These are phyloP conservation scores for Anguilla rostrata DNA, from an alignment of 2,113 vertebrate species.

Conservation along the genomic window DNA sequence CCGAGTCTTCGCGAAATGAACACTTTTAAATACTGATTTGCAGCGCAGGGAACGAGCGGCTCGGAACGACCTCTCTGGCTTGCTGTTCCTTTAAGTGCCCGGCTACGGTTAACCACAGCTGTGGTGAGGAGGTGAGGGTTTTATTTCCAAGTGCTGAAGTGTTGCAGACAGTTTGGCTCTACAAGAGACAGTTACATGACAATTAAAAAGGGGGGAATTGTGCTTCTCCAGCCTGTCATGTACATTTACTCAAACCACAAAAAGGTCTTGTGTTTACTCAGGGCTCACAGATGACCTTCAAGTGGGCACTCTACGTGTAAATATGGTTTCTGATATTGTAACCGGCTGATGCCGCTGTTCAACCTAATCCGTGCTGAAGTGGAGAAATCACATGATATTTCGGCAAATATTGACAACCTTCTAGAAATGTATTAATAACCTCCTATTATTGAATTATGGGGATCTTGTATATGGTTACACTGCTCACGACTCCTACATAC, in stretches of 20 bases:
- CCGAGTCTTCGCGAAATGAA: not conserved
- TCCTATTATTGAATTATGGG: slow-evolving; percentile 33
- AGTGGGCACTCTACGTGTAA: slow-evolving; percentile 58
- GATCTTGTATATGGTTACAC: slow-evolving; percentile 22
- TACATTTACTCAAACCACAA: slow-evolving; percentile 70
- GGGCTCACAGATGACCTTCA: slow-evolving; percentile 63
- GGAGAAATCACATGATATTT: slow-evolving; percentile 64
- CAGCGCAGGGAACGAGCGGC: not conserved
- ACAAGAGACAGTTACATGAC: slow-evolving; percentile 68
- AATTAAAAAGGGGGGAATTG: slow-evolving; percentile 65
- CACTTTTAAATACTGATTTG: not conserved
- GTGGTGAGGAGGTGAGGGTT: slow-evolving; percentile 53
- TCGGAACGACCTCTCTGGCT: not conserved
- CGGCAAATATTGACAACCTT: slow-evolving; percentile 51
- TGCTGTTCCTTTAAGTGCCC: slow-evolving; percentile 17
- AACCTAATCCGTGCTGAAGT: slow-evolving; percentile 45
- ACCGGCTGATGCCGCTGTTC: slow-evolving; percentile 48
- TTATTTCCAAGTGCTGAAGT: slow-evolving; percentile 59
- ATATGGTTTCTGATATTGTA: slow-evolving; percentile 59
- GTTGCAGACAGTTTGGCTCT: slow-evolving; percentile 72
- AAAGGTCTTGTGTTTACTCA: slow-evolving; percentile 64
- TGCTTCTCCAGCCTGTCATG: slow-evolving; percentile 59
- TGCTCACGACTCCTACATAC: not conserved
- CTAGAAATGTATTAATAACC: slow-evolving; percentile 34
- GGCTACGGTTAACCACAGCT: slow-evolving; percentile 49